Evolutionary conservation across 92 coral and sea anemone species (phyloP), one percentile per base, ranked within the genome.

Genomic region (Porites cylindrica): DNA sequence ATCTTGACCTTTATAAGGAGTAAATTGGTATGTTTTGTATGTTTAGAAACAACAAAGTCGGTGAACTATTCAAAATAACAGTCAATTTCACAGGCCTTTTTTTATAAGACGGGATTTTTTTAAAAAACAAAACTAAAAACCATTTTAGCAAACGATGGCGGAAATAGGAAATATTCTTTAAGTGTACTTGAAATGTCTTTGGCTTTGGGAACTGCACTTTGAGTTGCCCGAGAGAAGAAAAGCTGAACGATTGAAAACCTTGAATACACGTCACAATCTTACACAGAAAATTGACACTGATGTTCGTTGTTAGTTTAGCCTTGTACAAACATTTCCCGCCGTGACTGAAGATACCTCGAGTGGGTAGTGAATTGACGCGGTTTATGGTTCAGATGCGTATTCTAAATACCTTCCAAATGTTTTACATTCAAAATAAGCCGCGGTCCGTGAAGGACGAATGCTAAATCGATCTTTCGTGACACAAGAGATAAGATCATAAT

Each of bases 381-480:
- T 73, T 64, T 43, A 32, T 65, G 73, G 73, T 18, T 73, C 87
- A 23, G 62, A 82, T 61, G 29, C 74, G 87, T 66, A 51, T 74
- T 83, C 64, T 20, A 75, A 76, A 83, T 83, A 38, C 79, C 80
- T 83, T 73, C 24, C 24, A 83, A 83, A 83, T 83, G 75, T 21
- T 74, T 74, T 73, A 29, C 59, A 73, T 63, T 73, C 87, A 64
- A 61, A 63, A 51, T 50, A 74, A 50, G 62, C 70, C 68, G 70
- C 72, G 87, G 75, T 38, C 63, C 61, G 66, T 72, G 51, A 19
- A 29, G 65, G 64, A 32, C 8, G 74, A 62, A 83, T 51, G 50
- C 29, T 50, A 76, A 75, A 61, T 19, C 43, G 21, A 67, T 85
- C 70, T 91, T 94, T 91, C 97, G 97, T 94, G 97, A 94, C 93